These are phyloP conservation scores for Halictus ligatus DNA, from an alignment of 2,888 invertebrate species.

Conservation along the genomic window DNA sequence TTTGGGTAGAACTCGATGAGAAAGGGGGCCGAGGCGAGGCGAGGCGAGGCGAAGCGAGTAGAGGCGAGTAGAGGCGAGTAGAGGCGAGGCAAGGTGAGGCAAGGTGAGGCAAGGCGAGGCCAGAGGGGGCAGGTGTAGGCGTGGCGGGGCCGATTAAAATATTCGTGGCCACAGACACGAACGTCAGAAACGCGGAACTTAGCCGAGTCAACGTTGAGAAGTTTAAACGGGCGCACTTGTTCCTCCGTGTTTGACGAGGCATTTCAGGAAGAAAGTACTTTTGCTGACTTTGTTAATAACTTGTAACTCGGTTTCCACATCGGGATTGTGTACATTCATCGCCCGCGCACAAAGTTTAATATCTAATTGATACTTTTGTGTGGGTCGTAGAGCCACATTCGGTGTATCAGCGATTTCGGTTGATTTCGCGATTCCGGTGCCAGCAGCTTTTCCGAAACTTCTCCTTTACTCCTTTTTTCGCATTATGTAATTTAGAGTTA, in stretches of 20 bases:
- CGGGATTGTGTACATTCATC: constrained; percentile 47
- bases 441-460: constrained; percentile 33
- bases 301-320: constrained; percentile 59
- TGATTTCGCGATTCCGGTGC: constrained; percentile 1
- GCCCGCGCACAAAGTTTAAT: constrained; percentile 31
- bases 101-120: not conserved
- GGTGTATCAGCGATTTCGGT: not conserved
- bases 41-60: not conserved
- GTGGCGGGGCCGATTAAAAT: constrained; percentile 39
- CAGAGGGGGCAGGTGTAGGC: not conserved
- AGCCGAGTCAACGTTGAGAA: constrained; percentile 60
- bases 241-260: constrained; percentile 65
- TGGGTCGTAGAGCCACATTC: not conserved
- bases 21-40: constrained; percentile 18
- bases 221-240: constrained; percentile 60
- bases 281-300: constrained; percentile 69
- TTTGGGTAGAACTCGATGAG: constrained; percentile 34
- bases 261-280: constrained; percentile 66
- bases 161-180: constrained; percentile 52
- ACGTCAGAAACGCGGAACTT: constrained; percentile 53
- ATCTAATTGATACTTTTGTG: constrained; percentile 55
- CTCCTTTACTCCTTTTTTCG: not conserved
- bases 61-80: too few species aligned
- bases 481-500: not conserved
- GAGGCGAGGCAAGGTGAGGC: not conserved